A percentile compares a stretch with the other conserved stretches of the same genome.
Evolutionary conservation across 2,113 vertebrate genomes (phyloP).

Genomic region (Lepidothrix coronata): DNA sequence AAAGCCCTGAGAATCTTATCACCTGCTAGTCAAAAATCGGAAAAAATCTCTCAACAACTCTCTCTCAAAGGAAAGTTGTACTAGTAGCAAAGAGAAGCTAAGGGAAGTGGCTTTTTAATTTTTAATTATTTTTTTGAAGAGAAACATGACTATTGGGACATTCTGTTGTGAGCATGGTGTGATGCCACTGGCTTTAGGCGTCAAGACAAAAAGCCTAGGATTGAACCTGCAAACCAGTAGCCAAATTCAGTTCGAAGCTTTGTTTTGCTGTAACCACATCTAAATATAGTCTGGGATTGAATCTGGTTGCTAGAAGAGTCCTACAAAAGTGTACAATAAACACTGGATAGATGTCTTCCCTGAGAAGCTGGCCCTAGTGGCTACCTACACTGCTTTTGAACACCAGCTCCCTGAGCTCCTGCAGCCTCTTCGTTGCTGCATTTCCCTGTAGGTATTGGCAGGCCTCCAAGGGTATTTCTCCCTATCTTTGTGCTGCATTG

Average conservation of each 20-base stretch:
- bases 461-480: neutral
- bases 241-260: neutral
- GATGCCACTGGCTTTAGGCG: neutral
- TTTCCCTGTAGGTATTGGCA: neutral
- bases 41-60: too few species aligned
- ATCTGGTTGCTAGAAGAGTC: neutral
- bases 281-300: neutral
- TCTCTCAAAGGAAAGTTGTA: neutral
- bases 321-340: neutral
- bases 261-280: neutral
- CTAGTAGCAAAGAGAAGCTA: neutral
- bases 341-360: neutral
- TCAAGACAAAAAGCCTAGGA: neutral
- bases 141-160: neutral
- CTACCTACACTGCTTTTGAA: neutral
- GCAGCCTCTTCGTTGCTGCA: neutral
- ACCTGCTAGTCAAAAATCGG: neutral
- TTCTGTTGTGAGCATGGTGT: neutral
- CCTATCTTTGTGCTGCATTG: neutral
- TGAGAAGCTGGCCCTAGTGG: neutral
- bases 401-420: neutral
- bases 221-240: neutral
- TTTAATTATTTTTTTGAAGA: neutral
- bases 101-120: neutral
- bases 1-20: neutral